Conservation (phyloP, 2,888 invertebrate species). For the Hirudinaria manillensis region DNA sequence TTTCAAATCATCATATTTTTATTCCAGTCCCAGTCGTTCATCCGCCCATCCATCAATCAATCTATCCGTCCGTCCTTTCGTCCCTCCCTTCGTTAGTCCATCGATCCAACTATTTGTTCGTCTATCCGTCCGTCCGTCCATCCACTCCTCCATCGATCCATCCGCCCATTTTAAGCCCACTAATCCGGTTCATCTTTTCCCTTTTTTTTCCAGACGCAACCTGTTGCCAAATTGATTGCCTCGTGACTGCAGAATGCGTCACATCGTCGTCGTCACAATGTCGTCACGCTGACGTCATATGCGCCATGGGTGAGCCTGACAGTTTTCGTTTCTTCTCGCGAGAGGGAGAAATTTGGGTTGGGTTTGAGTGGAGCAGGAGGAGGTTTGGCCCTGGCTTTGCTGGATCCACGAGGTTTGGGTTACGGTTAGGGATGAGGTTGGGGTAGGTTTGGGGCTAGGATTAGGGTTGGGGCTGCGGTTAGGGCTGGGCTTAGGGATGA, state of each 20-base stretch:
- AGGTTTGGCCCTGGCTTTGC: no score
- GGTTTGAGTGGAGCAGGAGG: no score
- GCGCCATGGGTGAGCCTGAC: conserved; percentile 7
- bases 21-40: background rate
- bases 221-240: conserved; percentile 8
- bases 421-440: no score
- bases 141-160: no score
- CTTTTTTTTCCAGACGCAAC: background rate
- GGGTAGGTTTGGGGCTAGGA: no score
- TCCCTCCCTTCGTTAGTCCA: background rate
- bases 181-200: background rate
- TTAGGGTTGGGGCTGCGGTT: no score
- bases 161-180: no score
- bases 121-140: background rate
- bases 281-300: background rate
- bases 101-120: background rate
- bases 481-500: no score
- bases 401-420: no score
- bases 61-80: background rate
- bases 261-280: background rate
- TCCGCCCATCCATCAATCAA: background rate
- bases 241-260: background rate
- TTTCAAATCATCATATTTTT: background rate
- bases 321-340: background rate
- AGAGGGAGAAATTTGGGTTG: no score